phyloP scores from a whole-genome alignment of 2,113 vertebrate genomes.

The Paracyprichromis sp. region DNA sequence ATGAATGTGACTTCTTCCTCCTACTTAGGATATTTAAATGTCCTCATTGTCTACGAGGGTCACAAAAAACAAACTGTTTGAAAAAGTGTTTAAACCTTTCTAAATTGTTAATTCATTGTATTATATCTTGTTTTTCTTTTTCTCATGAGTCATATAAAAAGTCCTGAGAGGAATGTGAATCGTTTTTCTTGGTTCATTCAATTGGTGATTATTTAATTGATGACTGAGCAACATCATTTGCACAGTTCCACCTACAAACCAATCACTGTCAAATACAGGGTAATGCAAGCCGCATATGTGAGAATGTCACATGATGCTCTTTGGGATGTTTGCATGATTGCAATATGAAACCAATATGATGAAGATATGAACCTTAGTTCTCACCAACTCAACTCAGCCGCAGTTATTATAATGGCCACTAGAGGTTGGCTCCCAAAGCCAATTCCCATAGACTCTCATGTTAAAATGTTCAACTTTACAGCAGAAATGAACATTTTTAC shows the following conservation, averaged over 20 bases:
- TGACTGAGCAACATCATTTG: not conserved
- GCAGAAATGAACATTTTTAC: not conserved
- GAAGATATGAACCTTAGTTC: not conserved
- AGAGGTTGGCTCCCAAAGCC: not conserved
- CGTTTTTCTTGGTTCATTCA: not conserved
- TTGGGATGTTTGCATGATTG: not conserved
- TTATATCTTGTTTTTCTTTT: not conserved
- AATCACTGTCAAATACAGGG: not conserved
- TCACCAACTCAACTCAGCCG: not conserved
- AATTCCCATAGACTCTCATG: not conserved
- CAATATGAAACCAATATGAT: not conserved
- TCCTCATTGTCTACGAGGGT: not conserved
- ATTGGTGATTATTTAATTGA: not conserved
- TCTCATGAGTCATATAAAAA: not conserved
- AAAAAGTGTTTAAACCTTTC: not conserved
- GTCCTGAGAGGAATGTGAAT: not conserved
- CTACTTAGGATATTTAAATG: not conserved
- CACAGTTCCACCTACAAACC: not conserved
- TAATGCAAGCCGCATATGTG: not conserved
- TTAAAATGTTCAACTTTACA: not conserved
- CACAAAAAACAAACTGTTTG: not conserved
- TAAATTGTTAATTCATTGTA: not conserved
- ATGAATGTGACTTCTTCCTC: not conserved
- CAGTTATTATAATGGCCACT: not conserved
- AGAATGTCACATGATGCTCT: not conserved